Evolutionary conservation across 2,888 invertebrate species (phyloP), one percentile per base, ranked within the genome.

Genomic region (Cephus rjabovi): DNA sequence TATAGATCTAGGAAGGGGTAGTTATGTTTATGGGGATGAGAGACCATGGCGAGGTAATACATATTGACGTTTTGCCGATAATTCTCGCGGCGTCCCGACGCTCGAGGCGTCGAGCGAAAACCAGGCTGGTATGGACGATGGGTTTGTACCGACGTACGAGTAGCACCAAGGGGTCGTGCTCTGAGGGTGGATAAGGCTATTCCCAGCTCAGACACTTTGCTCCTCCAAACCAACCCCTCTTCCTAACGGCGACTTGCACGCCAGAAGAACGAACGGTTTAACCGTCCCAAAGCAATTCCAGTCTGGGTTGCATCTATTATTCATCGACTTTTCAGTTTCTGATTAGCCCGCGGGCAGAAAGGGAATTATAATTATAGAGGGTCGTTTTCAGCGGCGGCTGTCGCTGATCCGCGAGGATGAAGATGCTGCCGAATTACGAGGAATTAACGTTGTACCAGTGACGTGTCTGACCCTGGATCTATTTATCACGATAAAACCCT

Each of bases 61-160:
- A 83, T 86, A 89, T 89, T 89, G 90, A 90, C 90, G 85, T 89
- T 90, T 91, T 83, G 82, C 84, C 90, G 87, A 90, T 90, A 90
- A 90, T 90, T 88, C 86, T 81, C 84, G 83, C 85, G 82, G 81
- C 84, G 81, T 84, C 83, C 80, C 78, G 81, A 74, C 80, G 83
- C n/a, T 34, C 70, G 23, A 56, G 31, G 73, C 79, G 34, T 76
- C 76, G 34, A 34, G 34, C 71, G 71, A 77, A 74, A 79, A 71
- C 70, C 69, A 74, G 78, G 75, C 68, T 69, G 71, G 74, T 70
- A 40, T 76, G 37, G 37, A 74, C 71, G 69, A 69, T 37, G 77
- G 56, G 30, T 31, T 11, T 68, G 34, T 73, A 40, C 79, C 74
- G 74, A 15, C 34, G 34, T 71, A 33, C 69, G 35, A 37, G 74